Evolutionary conservation across 2,888 invertebrate species (phyloP).

Genomic region (Nephrotoma guestfalica): DNA sequence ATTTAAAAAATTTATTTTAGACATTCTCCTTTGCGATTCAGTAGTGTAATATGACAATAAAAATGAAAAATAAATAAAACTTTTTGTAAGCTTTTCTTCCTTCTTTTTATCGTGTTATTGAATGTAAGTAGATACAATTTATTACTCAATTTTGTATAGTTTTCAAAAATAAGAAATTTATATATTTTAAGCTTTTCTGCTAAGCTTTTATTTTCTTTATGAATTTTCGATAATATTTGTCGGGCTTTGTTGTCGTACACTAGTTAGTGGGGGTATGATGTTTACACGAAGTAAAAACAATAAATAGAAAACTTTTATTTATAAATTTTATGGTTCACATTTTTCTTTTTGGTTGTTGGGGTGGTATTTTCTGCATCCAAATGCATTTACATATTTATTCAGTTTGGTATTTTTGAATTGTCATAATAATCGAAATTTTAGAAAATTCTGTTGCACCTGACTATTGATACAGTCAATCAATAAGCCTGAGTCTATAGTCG

Average conservation of each 20-base stretch:
- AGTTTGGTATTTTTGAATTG: not conserved
- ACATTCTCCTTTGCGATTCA: not conserved
- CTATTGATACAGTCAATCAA: no score
- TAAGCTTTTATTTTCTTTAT: not conserved
- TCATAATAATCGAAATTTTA: not conserved
- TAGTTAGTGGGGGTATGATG: not conserved
- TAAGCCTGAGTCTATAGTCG: no score
- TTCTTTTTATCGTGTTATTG: not conserved
- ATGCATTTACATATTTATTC: not conserved
- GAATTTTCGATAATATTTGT: not conserved
- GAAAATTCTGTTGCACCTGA: not conserved
- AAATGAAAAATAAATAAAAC: not conserved
- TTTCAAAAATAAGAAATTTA: not conserved
- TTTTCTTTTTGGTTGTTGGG: not conserved
- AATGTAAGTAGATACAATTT: not conserved
- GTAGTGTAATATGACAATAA: not conserved
- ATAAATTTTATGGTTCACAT: not conserved
- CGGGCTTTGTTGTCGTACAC: not conserved
- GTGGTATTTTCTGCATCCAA: not conserved
- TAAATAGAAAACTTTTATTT: not conserved
- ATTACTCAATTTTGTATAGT: not conserved
- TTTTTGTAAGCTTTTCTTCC: not conserved
- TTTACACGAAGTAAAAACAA: not conserved
- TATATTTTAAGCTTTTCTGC: not conserved
- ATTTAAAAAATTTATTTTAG: not conserved